These are phyloP conservation scores for Hyposoter dolosus DNA, from an alignment of 2,888 invertebrate genomes.

Conservation along the genomic window DNA sequence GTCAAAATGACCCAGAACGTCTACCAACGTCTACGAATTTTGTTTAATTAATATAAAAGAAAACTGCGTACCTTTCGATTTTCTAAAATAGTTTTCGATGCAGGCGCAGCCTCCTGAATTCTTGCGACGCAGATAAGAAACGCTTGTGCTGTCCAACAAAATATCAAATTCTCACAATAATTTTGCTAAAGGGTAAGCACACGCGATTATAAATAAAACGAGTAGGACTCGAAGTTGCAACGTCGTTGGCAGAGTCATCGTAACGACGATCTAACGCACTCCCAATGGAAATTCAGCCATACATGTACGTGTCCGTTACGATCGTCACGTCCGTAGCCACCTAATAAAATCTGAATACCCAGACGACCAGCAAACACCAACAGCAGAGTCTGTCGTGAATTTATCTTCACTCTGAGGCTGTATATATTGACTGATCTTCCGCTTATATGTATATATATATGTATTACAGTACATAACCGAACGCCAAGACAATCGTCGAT, in stretches of 20 bases:
- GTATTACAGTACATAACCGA: constrained; percentile 70
- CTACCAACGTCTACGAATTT: too few species aligned
- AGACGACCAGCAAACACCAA: constrained; percentile 24
- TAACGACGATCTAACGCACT: constrained; percentile 48
- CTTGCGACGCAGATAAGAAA: neutral
- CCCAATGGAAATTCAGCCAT: constrained; percentile 22
- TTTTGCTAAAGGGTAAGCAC: constrained; percentile 5
- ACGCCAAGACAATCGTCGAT: constrained; percentile 80
- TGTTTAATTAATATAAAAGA: neutral
- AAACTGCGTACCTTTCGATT: neutral
- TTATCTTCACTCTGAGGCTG: constrained; percentile 32
- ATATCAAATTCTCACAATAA: constrained; percentile 42
- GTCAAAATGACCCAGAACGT: too few species aligned
- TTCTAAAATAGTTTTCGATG: neutral
- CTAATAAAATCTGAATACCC: constrained; percentile 79
- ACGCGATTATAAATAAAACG: constrained; percentile 34
- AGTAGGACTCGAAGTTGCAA: constrained; percentile 12
- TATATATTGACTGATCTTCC: neutral
- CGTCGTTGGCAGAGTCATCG: constrained; percentile 9
- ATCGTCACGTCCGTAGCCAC: constrained; percentile 61
- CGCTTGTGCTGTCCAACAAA: neutral
- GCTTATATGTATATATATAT: neutral
- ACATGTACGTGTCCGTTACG: constrained; percentile 18
- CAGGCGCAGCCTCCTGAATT: constrained; percentile 25
- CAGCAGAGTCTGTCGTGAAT: constrained; percentile 10